Evolutionary conservation across 2,113 vertebrate species (phyloP), one percentile per base, ranked within the genome.

Genomic region (Tragelaphus buxtoni): DNA sequence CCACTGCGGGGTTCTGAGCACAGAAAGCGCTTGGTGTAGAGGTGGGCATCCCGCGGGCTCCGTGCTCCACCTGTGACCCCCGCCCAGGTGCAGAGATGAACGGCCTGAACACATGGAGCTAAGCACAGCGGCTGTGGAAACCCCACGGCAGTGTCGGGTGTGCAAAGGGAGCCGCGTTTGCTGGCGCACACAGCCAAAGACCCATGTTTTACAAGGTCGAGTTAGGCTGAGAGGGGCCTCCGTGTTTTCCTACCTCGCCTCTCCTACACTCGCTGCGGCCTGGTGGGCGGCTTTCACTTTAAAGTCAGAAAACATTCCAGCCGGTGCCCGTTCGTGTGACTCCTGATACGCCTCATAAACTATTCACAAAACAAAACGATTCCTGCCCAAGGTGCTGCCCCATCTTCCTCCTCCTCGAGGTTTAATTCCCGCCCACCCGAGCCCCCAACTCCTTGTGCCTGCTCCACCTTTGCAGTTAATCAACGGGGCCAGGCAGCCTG

Each of bases 321-420:
- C 87, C 96, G 76, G 79, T 88, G 96, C 93, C 96, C 39, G 53
- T 90, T 94, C 74, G 95, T 77, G 80, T 96, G 97, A 95, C 95
- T 97, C 90, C 95, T 96, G 97, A 97, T 97, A 96, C 58, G 96
- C 96, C 91, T 96, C 98, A 97, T 98, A 97, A 98, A 98, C 92
- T 97, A 92, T 97, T 97, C 97, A 97, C 96, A 97, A 97, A 97
- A 97, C 95, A 95, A 97, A 97, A 96, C 3, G 91, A 97, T 96
- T 97, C 91, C 97, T 97, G 95, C 76, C 91, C 1, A 0, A 79
- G 96, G 77, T 90, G 95, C 96, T 96, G 93, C 87, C 65, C 94
- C 4, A 47, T 80, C 93, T 92, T 96, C 93, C 93, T 97, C 61
- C 56, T 93, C 60, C 76, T 96, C 9, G 0, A 49, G 79, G 80